Evolutionary conservation across 2,888 invertebrate genomes (phyloP).

Genomic region (Ochlodes sylvanus): DNA sequence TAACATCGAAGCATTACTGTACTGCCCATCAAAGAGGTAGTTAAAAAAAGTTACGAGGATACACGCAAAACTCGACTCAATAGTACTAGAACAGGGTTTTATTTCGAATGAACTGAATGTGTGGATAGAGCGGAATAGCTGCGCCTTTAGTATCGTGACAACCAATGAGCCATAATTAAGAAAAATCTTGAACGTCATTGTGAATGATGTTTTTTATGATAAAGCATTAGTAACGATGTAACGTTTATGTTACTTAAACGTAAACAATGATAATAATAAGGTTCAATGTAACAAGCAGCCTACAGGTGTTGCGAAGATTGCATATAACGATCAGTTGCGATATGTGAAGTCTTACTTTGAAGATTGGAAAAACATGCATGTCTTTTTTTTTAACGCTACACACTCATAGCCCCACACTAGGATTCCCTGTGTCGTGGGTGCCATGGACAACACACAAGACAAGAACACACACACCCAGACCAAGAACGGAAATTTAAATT

Average conservation of each 20-base stretch:
- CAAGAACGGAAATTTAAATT: too few species aligned
- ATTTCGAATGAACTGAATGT: background rate
- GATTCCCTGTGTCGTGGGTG: too few species aligned
- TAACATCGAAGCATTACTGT: constrained; percentile 29
- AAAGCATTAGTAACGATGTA: constrained; percentile 1
- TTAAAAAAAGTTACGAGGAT: background rate
- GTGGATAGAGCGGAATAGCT: background rate
- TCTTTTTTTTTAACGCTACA: too few species aligned
- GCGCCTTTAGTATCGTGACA: constrained; percentile 28
- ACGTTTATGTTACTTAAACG: background rate
- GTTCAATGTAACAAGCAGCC: background rate
- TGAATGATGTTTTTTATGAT: constrained; percentile 25
- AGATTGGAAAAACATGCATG: too few species aligned
- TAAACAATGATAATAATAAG: background rate
- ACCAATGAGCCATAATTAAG: constrained; percentile 40
- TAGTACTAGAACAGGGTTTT: background rate
- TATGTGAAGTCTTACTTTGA: too few species aligned
- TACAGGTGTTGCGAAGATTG: too few species aligned
- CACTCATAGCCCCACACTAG: too few species aligned
- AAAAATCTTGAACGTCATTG: constrained; percentile 33
- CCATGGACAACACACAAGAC: too few species aligned
- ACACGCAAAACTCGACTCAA: constrained; percentile 7
- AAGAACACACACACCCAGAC: too few species aligned
- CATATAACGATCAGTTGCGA: too few species aligned
- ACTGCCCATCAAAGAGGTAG: constrained; percentile 24